Conservation (phyloP, 2,888 invertebrate genomes). For the Caenorhabditis becei region DNA sequence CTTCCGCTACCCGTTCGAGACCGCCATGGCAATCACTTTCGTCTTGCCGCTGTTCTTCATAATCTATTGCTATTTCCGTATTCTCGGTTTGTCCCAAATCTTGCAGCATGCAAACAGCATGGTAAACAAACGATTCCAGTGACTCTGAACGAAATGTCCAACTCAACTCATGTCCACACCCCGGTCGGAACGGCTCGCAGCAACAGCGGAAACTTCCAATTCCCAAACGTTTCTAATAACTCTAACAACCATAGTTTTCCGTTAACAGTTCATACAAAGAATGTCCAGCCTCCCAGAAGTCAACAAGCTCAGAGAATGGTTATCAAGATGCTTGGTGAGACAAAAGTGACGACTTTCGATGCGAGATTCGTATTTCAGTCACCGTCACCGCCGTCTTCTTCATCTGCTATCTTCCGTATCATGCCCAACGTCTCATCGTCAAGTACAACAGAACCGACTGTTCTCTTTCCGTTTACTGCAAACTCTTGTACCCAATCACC, state of each 20-base stretch:
- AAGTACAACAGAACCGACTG: conserved; percentile 74
- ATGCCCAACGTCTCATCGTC: conserved; percentile 78
- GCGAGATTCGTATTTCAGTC: conserved; percentile 56
- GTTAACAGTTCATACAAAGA: conserved; percentile 69
- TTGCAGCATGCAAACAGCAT: neutral
- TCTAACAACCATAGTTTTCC: conserved; percentile 44
- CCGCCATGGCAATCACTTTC: conserved; percentile 78
- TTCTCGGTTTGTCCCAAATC: conserved; percentile 63
- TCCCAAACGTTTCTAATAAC: conserved; percentile 32
- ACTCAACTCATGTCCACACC: conserved; percentile 67
- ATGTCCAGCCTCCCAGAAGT: conserved; percentile 71
- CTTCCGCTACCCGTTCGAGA: conserved; percentile 69
- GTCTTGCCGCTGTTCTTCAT: conserved; percentile 78
- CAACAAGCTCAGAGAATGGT: conserved; percentile 81
- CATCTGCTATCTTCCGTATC: conserved; percentile 81
- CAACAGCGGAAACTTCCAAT: conserved; percentile 63
- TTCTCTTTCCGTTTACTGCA: conserved; percentile 69
- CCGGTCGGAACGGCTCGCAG: conserved; percentile 69
- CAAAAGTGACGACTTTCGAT: neutral
- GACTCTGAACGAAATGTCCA: conserved; percentile 66
- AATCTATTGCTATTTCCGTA: conserved; percentile 77
- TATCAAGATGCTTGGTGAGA: conserved; percentile 78
- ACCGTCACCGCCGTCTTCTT: conserved; percentile 80
- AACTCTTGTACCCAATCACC: conserved; percentile 78
- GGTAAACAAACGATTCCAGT: conserved; percentile 57